These are phyloP conservation scores for Ictalurus punctatus DNA, from an alignment of 2,113 vertebrate species.

Conservation along the genomic window DNA sequence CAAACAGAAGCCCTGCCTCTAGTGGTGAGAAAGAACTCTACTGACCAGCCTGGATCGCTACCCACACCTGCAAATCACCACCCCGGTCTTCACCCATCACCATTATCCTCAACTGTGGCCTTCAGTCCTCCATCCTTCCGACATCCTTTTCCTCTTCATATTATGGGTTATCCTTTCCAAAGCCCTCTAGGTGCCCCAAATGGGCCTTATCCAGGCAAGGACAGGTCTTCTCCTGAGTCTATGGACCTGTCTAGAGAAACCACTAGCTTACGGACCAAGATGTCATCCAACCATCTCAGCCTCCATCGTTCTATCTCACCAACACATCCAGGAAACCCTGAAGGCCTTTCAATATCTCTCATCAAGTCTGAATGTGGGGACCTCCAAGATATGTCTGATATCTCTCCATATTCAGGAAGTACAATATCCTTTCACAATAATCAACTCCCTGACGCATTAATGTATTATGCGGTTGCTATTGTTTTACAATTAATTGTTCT, in stretches of 20 bases:
- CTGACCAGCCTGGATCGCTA: slow-evolving; percentile 77
- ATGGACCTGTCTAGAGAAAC: slow-evolving; percentile 94
- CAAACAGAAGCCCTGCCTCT: slow-evolving; percentile 96
- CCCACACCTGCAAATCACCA: slow-evolving; percentile 82
- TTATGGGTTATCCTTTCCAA: slow-evolving; percentile 98
- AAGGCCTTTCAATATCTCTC: slow-evolving; percentile 93
- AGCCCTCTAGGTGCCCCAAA: slow-evolving; percentile 84
- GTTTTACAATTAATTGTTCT: not conserved
- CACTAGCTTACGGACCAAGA: slow-evolving; percentile 96
- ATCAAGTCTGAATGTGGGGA: slow-evolving; percentile 99
- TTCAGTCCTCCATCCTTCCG: slow-evolving; percentile 95
- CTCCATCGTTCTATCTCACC: slow-evolving; percentile 93
- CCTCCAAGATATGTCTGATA: slow-evolving; percentile 96
- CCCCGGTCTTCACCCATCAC: slow-evolving; percentile 86
- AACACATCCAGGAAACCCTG: slow-evolving; percentile 85
- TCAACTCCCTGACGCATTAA: not conserved
- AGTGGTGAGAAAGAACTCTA: slow-evolving; percentile 92
- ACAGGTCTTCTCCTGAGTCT: slow-evolving; percentile 89
- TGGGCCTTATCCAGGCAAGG: slow-evolving; percentile 83
- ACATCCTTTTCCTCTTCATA: slow-evolving; percentile 92
- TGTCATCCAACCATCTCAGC: slow-evolving; percentile 89
- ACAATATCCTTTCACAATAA: slow-evolving; percentile 92
- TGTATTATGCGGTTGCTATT: not conserved
- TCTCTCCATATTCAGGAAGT: slow-evolving; percentile 96
- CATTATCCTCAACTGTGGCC: slow-evolving; percentile 85